These are phyloP conservation scores for Zapornia atra DNA, from an alignment of 2,113 vertebrate genomes.

Conservation along the genomic window DNA sequence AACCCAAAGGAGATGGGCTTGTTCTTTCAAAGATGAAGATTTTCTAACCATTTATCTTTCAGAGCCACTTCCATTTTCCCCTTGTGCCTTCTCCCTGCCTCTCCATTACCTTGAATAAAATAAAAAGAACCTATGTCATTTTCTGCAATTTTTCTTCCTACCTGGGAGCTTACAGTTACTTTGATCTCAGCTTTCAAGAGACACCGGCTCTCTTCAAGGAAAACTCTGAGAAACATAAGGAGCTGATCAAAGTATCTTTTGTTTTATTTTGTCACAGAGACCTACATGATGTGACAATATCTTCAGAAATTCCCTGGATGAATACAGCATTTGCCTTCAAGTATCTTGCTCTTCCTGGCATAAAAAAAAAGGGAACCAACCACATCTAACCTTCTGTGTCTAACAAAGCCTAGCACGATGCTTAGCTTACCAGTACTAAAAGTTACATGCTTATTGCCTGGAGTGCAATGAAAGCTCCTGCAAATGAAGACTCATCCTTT, in stretches of 20 bases:
- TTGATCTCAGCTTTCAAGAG: conserved; percentile 87
- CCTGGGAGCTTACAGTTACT: conserved; percentile 78
- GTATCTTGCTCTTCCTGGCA: conserved; percentile 65
- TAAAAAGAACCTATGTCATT: conserved; percentile 77
- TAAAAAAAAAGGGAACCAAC: conserved; percentile 59
- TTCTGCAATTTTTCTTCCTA: conserved; percentile 75
- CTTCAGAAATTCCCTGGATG: conserved; percentile 62
- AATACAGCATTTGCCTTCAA: conserved; percentile 68
- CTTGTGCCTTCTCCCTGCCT: conserved; percentile 43
- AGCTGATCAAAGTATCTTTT: conserved; percentile 85
- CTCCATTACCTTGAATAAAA: conserved; percentile 70
- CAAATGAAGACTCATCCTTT: background rate
- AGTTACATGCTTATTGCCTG: conserved; percentile 66
- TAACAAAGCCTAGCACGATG: conserved; percentile 74
- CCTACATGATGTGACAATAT: conserved; percentile 50
- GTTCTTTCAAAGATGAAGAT: conserved; percentile 37
- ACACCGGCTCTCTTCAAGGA: conserved; percentile 61
- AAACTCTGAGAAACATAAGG: conserved; percentile 76
- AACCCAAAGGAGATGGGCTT: background rate
- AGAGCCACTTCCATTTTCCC: conserved; percentile 49
- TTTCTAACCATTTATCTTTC: conserved; percentile 55
- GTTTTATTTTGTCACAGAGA: conserved; percentile 72
- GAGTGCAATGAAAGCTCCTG: background rate
- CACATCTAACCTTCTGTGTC: conserved; percentile 69
- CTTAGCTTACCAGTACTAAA: conserved; percentile 75